Evolutionary conservation across 2,888 invertebrate genomes (phyloP).

Genomic region (Liposcelis brunnea): DNA sequence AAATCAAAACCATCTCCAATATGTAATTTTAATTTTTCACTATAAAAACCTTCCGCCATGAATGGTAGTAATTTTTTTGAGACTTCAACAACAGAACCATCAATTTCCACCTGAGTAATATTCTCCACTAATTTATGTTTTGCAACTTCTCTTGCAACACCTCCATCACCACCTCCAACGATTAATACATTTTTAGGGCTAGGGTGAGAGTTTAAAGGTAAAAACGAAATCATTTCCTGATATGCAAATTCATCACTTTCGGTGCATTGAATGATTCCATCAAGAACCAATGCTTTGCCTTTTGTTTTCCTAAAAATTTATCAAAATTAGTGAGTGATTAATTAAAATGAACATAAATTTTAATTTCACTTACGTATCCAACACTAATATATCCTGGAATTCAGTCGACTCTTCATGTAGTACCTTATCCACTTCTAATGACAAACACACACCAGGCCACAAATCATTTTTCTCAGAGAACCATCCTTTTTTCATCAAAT

Average conservation of each 20-base stretch:
- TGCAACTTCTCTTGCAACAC: slow-evolving; percentile 85
- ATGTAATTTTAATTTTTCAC: slow-evolving; percentile 63
- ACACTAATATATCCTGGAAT: slow-evolving; percentile 69
- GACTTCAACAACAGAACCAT: slow-evolving; percentile 74
- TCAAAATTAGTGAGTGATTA: not conserved
- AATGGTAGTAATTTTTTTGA: slow-evolving; percentile 78
- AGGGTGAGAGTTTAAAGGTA: slow-evolving; percentile 82
- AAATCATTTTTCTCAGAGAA: slow-evolving; percentile 80
- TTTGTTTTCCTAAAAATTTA: slow-evolving; percentile 40
- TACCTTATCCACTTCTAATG: slow-evolving; percentile 64
- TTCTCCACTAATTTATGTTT: slow-evolving; percentile 80
- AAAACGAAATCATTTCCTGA: slow-evolving; percentile 94
- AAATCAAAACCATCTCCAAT: slow-evolving; percentile 92
- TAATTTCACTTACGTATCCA: slow-evolving; percentile 49
- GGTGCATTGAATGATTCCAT: slow-evolving; percentile 94
- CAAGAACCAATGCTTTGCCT: slow-evolving; percentile 75
- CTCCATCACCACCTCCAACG: slow-evolving; percentile 97
- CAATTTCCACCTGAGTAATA: slow-evolving; percentile 87
- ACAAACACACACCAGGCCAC: slow-evolving; percentile 83
- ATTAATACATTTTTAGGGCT: slow-evolving; percentile 78
- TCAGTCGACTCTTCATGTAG: slow-evolving; percentile 61
- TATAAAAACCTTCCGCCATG: slow-evolving; percentile 75
- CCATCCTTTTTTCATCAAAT: slow-evolving; percentile 65
- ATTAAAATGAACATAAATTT: not conserved
- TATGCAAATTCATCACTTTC: slow-evolving; percentile 93